Base-by-base conservation (phyloP, 2,797 vertebrate species). In the Paguma larvata region DNA sequence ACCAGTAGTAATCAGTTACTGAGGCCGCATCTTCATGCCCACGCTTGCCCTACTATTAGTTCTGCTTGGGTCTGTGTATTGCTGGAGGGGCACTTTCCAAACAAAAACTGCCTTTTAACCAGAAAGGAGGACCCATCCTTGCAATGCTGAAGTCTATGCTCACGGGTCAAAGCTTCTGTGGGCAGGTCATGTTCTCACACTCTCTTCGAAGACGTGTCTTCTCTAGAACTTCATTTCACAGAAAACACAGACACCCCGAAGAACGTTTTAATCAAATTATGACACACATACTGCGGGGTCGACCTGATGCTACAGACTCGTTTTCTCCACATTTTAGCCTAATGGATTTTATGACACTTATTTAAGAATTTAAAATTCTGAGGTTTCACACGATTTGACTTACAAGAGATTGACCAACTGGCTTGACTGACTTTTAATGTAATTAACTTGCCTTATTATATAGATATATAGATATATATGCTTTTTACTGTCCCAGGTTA, bases 51-150 rank as follows among this genome's bases (percentile, higher is more conserved):
- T 97, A 84, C 95, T 89, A 92, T 78, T 91, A 80, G 16, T 91
- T 95, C 87, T 62, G 8, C 85, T 91, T 90, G 92, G 59, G 59
- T 94, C 87, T 85, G 5, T 83, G 51, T 51, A 53, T 65, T 85
- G 86, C 89, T 96, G 34, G 79, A 95, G 87, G 94, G 80, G 18
- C 94, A n/a, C 34, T 95, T 97, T 93, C 41, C 85, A 96, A 94
- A 96, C 92, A 93, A 97, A 97, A 89, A 72, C 27, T 84, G 41
- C 32, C 89, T 95, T 95, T 96, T 91, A 87, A 67, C 70, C 34
- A 92, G 75, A 89, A 89, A 15, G 46, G 59, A 94, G 12, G 34
- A 34, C 80, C 63, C 89, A 41, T 84, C 65, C 62, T 63, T 94
- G 25, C 25, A 82, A 32, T 65, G 59, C 72, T 41, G 19, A 78